Conservation (phyloP, 1,140 invertebrate genomes). For the Drosophila mauritiana region DNA sequence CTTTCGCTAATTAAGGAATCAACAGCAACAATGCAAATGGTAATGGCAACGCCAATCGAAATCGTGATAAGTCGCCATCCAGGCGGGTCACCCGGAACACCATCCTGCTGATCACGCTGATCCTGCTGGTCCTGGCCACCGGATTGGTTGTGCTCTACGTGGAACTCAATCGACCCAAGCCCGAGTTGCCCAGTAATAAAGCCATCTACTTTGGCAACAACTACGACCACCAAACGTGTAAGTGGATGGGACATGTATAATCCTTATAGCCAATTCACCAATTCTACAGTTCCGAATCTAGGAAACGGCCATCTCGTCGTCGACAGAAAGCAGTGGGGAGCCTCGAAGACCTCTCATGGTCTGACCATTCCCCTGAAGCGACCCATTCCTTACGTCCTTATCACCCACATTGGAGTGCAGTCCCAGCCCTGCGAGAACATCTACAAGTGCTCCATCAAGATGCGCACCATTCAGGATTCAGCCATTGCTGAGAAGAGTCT, state of each 20-base stretch:
- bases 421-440: constrained; percentile 60
- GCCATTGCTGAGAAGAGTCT: constrained; percentile 71
- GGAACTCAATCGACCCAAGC: constrained; percentile 42
- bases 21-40: constrained; percentile 43
- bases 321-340: constrained; percentile 85
- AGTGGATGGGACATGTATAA: constrained; percentile 31
- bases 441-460: constrained; percentile 81
- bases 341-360: constrained; percentile 72
- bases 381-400: constrained; percentile 84
- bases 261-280: constrained; percentile 57
- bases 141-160: constrained; percentile 60
- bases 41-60: constrained; percentile 17
- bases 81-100: constrained; percentile 63
- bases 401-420: constrained; percentile 84
- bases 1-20: constrained; percentile 60
- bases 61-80: constrained; percentile 22
- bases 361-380: constrained; percentile 55
- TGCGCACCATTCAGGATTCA: constrained; percentile 82
- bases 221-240: constrained; percentile 79
- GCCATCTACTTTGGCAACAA: constrained; percentile 73
- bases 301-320: constrained; percentile 84
- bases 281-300: constrained; percentile 81
- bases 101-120: constrained; percentile 56
- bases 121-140: constrained; percentile 61
- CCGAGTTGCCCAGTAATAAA: constrained; percentile 12